Evolutionary conservation across 2,888 invertebrate genomes (phyloP).

Genomic region (Busseola fusca): DNA sequence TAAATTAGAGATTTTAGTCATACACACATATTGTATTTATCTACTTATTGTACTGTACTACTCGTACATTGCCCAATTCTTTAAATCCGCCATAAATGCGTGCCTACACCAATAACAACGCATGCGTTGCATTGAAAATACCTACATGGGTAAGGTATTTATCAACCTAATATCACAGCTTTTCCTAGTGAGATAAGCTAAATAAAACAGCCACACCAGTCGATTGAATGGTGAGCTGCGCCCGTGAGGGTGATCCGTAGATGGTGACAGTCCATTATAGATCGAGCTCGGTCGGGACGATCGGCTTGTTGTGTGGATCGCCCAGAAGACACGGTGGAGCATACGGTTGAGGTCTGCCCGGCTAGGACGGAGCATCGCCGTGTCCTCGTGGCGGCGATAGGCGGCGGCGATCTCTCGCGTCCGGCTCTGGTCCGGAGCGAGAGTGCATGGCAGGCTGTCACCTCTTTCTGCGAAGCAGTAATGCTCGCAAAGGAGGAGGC

Average conservation of each 20-base stretch:
- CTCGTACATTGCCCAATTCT: slow-evolving; percentile 11
- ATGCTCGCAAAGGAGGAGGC: too few relatives aligned
- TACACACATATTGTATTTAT: not conserved
- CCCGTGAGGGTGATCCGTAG: not conserved
- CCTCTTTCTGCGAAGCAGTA: too few relatives aligned
- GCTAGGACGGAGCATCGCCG: too few relatives aligned
- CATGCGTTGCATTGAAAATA: slow-evolving; percentile 7
- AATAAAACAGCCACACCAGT: not conserved
- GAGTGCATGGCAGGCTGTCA: too few relatives aligned
- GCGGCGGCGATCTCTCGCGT: too few relatives aligned
- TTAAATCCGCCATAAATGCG: slow-evolving; percentile 10
- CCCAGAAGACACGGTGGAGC: too few relatives aligned
- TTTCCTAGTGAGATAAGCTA: not conserved
- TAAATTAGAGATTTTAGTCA: slow-evolving; percentile 3
- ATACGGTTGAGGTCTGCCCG: too few relatives aligned
- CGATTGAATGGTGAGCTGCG: not conserved
- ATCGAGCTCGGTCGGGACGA: too few relatives aligned
- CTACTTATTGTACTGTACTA: not conserved
- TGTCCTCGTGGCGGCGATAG: too few relatives aligned
- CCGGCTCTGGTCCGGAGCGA: too few relatives aligned
- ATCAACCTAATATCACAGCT: not conserved
- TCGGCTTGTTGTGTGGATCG: too few relatives aligned
- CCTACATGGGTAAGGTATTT: not conserved
- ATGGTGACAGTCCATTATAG: not conserved
- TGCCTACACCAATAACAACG: slow-evolving; percentile 8